Evolutionary conservation across 1,140 invertebrate species (phyloP), one percentile per base, ranked within the genome.

Genomic region (Diorhabda sublineata): DNA sequence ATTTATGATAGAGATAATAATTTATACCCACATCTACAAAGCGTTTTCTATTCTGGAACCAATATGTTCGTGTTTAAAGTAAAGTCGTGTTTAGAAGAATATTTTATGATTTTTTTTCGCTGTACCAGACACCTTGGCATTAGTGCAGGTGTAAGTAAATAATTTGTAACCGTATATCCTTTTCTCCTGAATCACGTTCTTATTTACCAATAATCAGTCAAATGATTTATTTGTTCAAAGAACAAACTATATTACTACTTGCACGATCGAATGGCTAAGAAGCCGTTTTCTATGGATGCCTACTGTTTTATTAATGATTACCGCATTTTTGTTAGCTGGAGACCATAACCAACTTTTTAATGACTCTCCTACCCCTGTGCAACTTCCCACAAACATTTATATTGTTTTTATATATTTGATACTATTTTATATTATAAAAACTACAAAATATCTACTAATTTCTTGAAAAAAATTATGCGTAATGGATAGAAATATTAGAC

Each of bases 281-380:
- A 76, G 71, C 73, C 75, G 69, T 68, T 75, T 69, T 73, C 74
- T 77, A 68, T 62, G 75, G 76, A 75, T 67, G 73, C 76, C 75
- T 68, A 77, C 76, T 76, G 76, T 74, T 76, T 76, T 75, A 76
- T 78, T 78, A 75, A 78, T 78, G 75, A 69, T 71, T 75, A 70
- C 74, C 67, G 69, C 74, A 52, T 52, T 6, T 52, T 52, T n/a
- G 47, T 52, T 52, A 8, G 47, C n/a, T 52, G 47, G 26, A 26
- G 26, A 26, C 26, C 26, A 26, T 26, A 26, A 26, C 1, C 26
- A 26, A 26, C 26, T 26, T 26, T 26, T 26, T 26, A 26, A 26
- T 26, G 26, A 26, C 26, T 26, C 26, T 1, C 26, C 26, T 26
- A 26, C 26, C 26, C 26, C 26, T 26, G 26, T 26, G 26, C 26